phyloP scores from a whole-genome alignment of 2,113 vertebrate species.

The Odocoileus virginianus region DNA sequence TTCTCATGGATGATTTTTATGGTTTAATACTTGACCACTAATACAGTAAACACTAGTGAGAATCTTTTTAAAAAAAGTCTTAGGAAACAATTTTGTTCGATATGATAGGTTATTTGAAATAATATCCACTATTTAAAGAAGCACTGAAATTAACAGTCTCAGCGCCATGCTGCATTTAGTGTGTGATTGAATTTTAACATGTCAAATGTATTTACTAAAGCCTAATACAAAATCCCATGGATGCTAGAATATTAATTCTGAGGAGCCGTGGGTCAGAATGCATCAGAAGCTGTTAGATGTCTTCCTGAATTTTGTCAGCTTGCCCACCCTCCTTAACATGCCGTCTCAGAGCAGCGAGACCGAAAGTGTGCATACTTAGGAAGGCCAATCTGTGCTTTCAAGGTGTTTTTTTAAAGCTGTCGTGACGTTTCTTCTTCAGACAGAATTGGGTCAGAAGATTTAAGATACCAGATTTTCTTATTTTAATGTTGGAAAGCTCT shows the following conservation, averaged over 20 bases:
- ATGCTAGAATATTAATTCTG: constrained; percentile 21
- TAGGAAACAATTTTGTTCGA: constrained; percentile 35
- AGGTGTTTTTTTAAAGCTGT: not conserved
- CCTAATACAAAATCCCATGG: constrained; percentile 38
- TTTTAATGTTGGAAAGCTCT: constrained; percentile 4
- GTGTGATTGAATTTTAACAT: constrained; percentile 44
- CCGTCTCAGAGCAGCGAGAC: not conserved
- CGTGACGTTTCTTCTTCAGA: not conserved
- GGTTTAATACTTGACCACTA: constrained; percentile 35
- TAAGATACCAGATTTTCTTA: not conserved
- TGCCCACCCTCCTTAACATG: not conserved
- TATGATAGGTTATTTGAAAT: constrained; percentile 29
- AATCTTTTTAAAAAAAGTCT: constrained; percentile 32
- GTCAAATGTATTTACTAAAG: constrained; percentile 51
- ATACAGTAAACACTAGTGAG: constrained; percentile 24
- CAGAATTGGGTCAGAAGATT: not conserved
- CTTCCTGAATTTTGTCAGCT: constrained; percentile 1
- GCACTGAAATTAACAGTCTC: constrained; percentile 28
- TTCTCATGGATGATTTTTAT: constrained; percentile 51
- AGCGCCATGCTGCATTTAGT: not conserved
- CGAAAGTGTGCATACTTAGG: not conserved
- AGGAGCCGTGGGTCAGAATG: not conserved
- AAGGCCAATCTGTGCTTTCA: not conserved
- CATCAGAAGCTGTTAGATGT: constrained; percentile 14
- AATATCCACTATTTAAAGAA: constrained; percentile 18